Evolutionary conservation across 2,888 invertebrate genomes (phyloP).

Genomic region (Athalia cordata): DNA sequence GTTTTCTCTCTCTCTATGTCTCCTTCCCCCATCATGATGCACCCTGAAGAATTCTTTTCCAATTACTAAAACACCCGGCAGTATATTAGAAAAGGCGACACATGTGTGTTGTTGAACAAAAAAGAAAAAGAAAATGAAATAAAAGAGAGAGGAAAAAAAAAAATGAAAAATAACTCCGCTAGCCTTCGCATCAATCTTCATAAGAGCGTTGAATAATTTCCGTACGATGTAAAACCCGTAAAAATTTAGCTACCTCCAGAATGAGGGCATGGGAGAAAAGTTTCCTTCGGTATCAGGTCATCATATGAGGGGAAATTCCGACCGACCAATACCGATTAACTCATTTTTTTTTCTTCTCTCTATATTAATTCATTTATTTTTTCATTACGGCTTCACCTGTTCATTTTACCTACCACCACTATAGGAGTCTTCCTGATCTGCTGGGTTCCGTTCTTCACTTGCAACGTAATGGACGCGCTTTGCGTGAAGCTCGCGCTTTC

Average conservation of each 20-base stretch:
- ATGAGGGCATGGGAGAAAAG: too few species aligned
- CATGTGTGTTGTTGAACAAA: neutral
- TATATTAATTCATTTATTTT: constrained; percentile 20
- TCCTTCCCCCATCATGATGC: neutral
- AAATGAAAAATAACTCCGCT: neutral
- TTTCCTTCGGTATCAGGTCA: too few species aligned
- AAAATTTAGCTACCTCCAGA: neutral
- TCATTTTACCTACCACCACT: constrained; percentile 68
- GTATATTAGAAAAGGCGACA: too few species aligned
- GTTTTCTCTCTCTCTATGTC: neutral
- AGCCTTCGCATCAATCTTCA: neutral
- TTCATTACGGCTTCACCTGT: constrained; percentile 1
- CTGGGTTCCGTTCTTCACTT: constrained; percentile 99
- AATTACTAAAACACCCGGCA: constrained; percentile 6
- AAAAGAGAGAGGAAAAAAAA: too few species aligned
- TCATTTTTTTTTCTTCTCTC: too few species aligned
- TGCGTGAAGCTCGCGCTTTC: constrained; percentile 89
- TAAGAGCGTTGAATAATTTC: neutral
- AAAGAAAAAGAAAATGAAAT: too few species aligned
- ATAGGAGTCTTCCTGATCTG: constrained; percentile 97
- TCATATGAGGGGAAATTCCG: too few species aligned
- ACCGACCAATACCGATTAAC: too few species aligned
- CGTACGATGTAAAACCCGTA: neutral
- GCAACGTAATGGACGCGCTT: constrained; percentile 97
- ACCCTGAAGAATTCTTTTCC: constrained; percentile 1